phyloP scores from a whole-genome alignment of 1,140 invertebrate species.

The Zelostemma sp. region DNA sequence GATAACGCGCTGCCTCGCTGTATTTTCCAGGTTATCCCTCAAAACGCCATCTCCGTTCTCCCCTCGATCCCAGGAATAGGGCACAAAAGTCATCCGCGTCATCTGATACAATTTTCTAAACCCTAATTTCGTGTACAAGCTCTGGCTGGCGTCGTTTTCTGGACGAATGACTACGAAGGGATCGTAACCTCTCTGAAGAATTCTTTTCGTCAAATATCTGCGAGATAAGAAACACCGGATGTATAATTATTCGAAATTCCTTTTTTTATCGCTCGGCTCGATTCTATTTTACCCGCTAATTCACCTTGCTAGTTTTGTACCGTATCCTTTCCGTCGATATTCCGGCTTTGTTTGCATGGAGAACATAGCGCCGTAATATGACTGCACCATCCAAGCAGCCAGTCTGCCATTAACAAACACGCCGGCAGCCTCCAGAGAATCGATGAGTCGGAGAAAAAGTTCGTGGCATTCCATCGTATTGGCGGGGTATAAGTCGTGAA shows the following conservation, averaged over 20 bases:
- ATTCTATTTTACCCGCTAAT: no score
- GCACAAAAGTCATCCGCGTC: slow-evolving; percentile 80
- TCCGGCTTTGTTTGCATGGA: slow-evolving; percentile 90
- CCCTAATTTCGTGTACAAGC: slow-evolving; percentile 83
- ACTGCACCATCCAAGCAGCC: slow-evolving; percentile 89
- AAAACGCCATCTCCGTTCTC: slow-evolving; percentile 45
- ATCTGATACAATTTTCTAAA: slow-evolving; percentile 83
- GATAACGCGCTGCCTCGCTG: slow-evolving; percentile 56
- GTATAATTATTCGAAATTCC: no score
- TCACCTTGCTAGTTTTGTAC: slow-evolving; percentile 66
- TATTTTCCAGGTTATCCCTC: slow-evolving; percentile 61
- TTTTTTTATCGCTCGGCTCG: no score
- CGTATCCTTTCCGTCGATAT: slow-evolving; percentile 81
- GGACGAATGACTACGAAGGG: slow-evolving; percentile 89
- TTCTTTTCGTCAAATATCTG: slow-evolving; percentile 76
- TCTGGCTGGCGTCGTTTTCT: slow-evolving; percentile 85
- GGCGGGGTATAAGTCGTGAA: slow-evolving; percentile 86
- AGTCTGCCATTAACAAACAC: slow-evolving; percentile 78
- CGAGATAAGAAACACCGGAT: no score
- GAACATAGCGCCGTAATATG: slow-evolving; percentile 90
- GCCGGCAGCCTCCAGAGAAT: slow-evolving; percentile 80
- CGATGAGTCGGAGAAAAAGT: slow-evolving; percentile 83
- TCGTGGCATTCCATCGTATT: slow-evolving; percentile 87
- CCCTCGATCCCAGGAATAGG: slow-evolving; percentile 60
- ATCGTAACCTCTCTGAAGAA: slow-evolving; percentile 80